phyloP scores from a whole-genome alignment of 2,113 vertebrate species.

The Psilopsiagon aymara region DNA sequence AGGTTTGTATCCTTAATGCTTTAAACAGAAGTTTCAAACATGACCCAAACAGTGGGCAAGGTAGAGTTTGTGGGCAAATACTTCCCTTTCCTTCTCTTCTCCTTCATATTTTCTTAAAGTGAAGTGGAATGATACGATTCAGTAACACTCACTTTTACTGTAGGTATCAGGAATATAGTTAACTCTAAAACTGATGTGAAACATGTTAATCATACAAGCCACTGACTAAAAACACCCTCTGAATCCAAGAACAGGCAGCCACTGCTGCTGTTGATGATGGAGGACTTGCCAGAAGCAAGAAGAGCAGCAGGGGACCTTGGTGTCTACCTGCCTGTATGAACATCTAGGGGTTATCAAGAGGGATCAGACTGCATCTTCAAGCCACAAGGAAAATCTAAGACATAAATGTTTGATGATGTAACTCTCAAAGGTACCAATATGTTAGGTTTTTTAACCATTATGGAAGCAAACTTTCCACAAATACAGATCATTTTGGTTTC shows the following conservation, averaged over 20 bases:
- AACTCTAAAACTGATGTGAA: not conserved
- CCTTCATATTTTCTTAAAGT: not conserved
- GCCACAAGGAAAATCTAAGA: not conserved
- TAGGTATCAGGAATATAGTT: not conserved
- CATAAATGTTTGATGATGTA: not conserved
- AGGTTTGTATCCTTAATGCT: not conserved
- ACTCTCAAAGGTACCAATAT: not conserved
- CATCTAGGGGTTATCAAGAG: not conserved
- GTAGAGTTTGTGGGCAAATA: not conserved
- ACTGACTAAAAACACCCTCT: not conserved
- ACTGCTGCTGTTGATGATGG: not conserved
- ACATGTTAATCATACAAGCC: not conserved
- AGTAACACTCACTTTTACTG: not conserved
- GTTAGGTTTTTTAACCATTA: not conserved
- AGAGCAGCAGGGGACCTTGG: not conserved
- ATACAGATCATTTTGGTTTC: not conserved
- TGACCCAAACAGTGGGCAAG: not conserved
- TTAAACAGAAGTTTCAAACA: not conserved
- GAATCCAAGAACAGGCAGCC: not conserved
- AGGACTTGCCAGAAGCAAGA: not conserved
- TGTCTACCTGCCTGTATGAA: not conserved
- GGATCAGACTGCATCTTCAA: not conserved
- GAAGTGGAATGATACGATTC: not conserved
- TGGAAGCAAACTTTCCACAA: not conserved
- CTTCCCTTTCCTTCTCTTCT: not conserved